phyloP scores from a whole-genome alignment of 2,113 vertebrate species.

The Thermophis baileyi region DNA sequence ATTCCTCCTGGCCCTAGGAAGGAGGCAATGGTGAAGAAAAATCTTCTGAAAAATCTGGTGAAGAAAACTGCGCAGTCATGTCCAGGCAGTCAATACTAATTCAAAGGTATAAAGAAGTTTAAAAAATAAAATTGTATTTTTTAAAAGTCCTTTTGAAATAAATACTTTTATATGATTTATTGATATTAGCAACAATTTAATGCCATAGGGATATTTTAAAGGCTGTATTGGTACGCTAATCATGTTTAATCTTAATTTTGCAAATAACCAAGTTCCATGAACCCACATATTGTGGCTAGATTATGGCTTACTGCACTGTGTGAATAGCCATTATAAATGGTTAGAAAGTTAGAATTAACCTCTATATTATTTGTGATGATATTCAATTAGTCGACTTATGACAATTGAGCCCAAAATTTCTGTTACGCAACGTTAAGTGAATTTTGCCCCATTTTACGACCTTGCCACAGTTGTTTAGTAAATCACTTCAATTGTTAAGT shows the following conservation, averaged over 20 bases:
- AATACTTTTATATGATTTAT: not conserved
- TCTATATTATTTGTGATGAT: not conserved
- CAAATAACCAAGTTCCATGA: not conserved
- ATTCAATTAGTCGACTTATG: not conserved
- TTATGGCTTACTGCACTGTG: not conserved
- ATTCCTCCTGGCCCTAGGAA: not conserved
- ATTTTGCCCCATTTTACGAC: no score
- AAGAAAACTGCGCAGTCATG: not conserved
- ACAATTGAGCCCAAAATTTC: no score
- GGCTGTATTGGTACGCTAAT: not conserved
- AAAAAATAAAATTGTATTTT: not conserved
- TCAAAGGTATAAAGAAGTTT: not conserved
- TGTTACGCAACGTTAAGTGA: no score
- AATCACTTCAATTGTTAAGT: no score
- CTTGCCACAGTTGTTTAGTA: no score
- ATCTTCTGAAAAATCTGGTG: not conserved
- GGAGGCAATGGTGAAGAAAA: not conserved
- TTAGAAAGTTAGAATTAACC: not conserved
- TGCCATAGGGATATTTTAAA: not conserved
- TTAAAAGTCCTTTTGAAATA: not conserved
- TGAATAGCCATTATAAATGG: not conserved
- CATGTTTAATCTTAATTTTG: not conserved
- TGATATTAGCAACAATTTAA: not conserved
- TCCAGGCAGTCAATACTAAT: not conserved
- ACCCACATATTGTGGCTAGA: not conserved